Evolutionary conservation across 2,113 vertebrate species (phyloP).

Genomic region (Tetrax tetrax): DNA sequence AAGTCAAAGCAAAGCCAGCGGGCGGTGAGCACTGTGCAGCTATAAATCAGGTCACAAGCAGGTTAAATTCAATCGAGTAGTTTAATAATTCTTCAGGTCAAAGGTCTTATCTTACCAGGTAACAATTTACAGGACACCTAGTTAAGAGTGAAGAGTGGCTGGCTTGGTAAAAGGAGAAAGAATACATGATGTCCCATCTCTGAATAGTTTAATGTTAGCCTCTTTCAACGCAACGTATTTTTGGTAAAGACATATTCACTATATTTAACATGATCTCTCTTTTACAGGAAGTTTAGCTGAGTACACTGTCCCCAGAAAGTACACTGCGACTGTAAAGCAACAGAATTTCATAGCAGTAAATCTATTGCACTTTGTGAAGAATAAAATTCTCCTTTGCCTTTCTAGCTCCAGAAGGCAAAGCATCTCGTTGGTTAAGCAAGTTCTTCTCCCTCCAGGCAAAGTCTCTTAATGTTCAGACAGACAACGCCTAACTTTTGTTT

Average conservation of each 20-base stretch:
- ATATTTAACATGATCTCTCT: conserved; percentile 74
- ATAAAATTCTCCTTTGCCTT: conserved; percentile 76
- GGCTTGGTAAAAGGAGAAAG: conserved; percentile 73
- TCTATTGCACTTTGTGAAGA: conserved; percentile 89
- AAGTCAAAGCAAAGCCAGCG: conserved; percentile 38
- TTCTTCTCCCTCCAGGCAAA: conserved; percentile 69
- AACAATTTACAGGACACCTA: conserved; percentile 74
- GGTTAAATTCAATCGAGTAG: conserved; percentile 72
- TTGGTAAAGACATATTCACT: conserved; percentile 82
- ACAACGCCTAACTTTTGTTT: conserved; percentile 62
- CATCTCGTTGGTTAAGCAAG: conserved; percentile 63
- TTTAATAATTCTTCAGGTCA: conserved; percentile 75
- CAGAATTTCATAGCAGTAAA: conserved; percentile 84
- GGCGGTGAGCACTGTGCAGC: conserved; percentile 24
- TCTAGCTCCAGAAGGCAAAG: conserved; percentile 72
- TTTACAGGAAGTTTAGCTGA: conserved; percentile 74
- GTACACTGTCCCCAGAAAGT: conserved; percentile 75
- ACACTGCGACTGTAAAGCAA: conserved; percentile 79
- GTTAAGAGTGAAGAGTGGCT: conserved; percentile 71
- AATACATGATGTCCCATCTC: conserved; percentile 76
- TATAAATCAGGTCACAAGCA: conserved; percentile 72
- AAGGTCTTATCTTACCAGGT: conserved; percentile 72
- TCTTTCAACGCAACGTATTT: conserved; percentile 76
- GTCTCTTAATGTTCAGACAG: conserved; percentile 69
- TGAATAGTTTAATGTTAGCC: conserved; percentile 74